Percentiles rank a stretch among this genome's conserved stretches.
phyloP scores from a whole-genome alignment of 2,888 invertebrate genomes.

The Tortrix viridana region DNA sequence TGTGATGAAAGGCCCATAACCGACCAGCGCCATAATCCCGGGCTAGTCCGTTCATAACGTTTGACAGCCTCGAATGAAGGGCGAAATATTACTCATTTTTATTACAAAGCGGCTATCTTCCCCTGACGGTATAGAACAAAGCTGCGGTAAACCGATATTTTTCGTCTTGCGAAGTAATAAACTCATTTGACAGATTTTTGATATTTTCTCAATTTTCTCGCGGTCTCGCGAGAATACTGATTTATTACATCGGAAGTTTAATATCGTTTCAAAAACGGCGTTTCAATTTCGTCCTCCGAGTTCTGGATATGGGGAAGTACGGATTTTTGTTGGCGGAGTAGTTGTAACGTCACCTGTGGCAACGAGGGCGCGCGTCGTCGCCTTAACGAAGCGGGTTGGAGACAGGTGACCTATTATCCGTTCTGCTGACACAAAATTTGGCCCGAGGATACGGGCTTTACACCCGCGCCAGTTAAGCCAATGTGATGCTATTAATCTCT shows the following conservation, averaged over 20 bases:
- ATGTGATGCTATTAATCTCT: conserved; percentile 19
- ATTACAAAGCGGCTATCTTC: conserved; percentile 16
- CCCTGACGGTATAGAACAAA: conserved; percentile 5
- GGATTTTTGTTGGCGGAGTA: not conserved
- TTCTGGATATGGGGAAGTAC: not conserved
- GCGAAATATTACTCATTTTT: conserved; percentile 21
- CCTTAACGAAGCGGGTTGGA: conserved; percentile 12
- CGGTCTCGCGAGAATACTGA: conserved; percentile 10
- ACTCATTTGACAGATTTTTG: conserved; percentile 20
- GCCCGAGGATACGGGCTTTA: conserved; percentile 4
- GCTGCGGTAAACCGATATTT: conserved; percentile 3
- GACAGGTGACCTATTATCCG: conserved; percentile 23
- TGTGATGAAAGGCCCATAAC: conserved; percentile 23
- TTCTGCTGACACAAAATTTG: conserved; percentile 9
- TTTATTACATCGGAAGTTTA: conserved; percentile 22
- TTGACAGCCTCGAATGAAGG: conserved; percentile 27
- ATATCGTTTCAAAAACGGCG: conserved; percentile 17
- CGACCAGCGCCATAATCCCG: conserved; percentile 24
- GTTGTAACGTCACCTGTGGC: not conserved
- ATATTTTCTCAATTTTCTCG: conserved; percentile 9
- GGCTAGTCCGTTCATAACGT: conserved; percentile 26
- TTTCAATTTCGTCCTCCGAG: conserved; percentile 9
- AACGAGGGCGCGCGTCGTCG: conserved; percentile 1
- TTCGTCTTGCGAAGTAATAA: conserved; percentile 16
- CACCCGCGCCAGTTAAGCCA: conserved; percentile 7